Percentiles rank a stretch among this genome's conserved stretches.
Evolutionary conservation across 1,140 invertebrate species (phyloP).

Genomic region (Dinothrombium tinctorium): DNA sequence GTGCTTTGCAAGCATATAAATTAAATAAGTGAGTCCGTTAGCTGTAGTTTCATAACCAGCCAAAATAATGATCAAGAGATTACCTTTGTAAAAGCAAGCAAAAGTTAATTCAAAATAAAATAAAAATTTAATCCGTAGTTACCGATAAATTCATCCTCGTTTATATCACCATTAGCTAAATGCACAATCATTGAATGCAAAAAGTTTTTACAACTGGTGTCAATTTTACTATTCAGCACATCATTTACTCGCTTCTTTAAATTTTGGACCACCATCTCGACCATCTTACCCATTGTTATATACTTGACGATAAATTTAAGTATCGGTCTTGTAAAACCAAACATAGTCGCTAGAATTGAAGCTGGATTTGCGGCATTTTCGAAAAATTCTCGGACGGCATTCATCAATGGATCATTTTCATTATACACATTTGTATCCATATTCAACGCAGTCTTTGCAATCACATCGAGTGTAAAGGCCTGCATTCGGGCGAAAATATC

Average conservation of each 20-base stretch:
- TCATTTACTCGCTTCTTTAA: too few relatives aligned
- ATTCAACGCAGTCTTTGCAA: constrained; percentile 11
- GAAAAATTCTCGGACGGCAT: constrained; percentile 20
- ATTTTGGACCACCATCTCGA: too few relatives aligned
- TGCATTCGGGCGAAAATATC: neutral
- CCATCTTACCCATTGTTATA: constrained; percentile 13
- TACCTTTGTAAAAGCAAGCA: too few relatives aligned
- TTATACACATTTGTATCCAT: constrained; percentile 16
- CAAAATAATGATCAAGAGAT: too few relatives aligned
- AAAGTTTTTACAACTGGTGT: neutral
- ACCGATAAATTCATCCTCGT: constrained; percentile 6
- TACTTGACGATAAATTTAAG: constrained; percentile 17
- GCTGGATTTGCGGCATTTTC: constrained; percentile 18
- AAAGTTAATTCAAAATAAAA: too few relatives aligned
- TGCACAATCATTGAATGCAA: neutral
- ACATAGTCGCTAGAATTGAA: constrained; percentile 18
- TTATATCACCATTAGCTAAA: neutral
- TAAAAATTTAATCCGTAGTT: neutral
- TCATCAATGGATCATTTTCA: neutral
- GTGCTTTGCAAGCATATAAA: constrained; percentile 22
- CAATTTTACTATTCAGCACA: too few relatives aligned
- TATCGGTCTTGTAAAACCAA: constrained; percentile 17
- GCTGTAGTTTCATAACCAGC: constrained; percentile 27
- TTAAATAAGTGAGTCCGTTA: constrained; percentile 21
- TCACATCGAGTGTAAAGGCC: constrained; percentile 5